phyloP scores from a whole-genome alignment of 2,113 vertebrate genomes.

The Centropus bengalensis region DNA sequence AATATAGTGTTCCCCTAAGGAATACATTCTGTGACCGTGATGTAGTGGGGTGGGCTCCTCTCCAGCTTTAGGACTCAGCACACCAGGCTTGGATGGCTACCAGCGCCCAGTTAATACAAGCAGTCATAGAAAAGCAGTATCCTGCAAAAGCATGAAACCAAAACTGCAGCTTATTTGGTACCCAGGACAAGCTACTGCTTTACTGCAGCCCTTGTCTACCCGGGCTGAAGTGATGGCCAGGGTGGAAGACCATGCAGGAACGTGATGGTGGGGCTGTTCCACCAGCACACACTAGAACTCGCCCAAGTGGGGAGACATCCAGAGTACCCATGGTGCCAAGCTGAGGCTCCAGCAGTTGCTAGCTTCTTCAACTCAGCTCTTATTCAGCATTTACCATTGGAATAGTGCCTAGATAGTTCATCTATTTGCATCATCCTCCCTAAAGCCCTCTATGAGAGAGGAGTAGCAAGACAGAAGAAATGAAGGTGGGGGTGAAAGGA shows the following conservation, averaged over 20 bases:
- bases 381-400: neutral
- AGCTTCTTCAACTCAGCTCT: neutral
- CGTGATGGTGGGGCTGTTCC: fast-evolving
- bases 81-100: neutral
- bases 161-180: neutral
- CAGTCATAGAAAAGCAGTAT: neutral
- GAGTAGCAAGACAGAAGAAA: neutral
- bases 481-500: neutral
- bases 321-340: neutral
- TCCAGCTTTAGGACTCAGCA: neutral
- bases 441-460: neutral
- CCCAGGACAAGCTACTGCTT: neutral
- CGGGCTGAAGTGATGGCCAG: neutral
- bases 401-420: neutral
- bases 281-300: neutral
- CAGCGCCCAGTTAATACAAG: neutral
- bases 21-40: neutral
- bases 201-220: fast-evolving
- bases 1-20: neutral
- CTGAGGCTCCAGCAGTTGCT: neutral
- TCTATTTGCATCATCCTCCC: neutral
- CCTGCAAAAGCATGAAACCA: neutral
- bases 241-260: neutral
- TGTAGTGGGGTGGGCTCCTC: neutral
- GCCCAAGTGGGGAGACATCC: neutral